These are phyloP conservation scores for Lobophora halterata DNA, from an alignment of 2,888 invertebrate genomes.

Conservation along the genomic window DNA sequence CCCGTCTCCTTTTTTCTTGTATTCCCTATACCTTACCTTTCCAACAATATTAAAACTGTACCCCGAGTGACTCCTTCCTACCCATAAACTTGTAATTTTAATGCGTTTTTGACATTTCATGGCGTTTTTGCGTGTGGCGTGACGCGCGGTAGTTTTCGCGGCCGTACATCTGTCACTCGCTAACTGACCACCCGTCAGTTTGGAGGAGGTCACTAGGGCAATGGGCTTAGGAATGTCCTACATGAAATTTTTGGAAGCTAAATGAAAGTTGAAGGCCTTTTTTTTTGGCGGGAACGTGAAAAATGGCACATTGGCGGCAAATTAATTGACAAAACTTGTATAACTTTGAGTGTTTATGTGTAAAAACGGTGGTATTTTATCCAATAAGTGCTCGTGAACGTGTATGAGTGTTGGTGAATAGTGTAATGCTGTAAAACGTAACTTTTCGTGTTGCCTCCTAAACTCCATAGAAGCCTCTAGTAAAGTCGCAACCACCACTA, in stretches of 20 bases:
- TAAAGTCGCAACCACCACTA: too few species aligned
- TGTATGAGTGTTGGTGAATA: too few species aligned
- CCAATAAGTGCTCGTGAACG: too few species aligned
- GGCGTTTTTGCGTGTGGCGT: constrained; percentile 52
- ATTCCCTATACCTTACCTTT: too few species aligned
- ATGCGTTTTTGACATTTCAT: constrained; percentile 51
- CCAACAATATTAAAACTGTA: background rate
- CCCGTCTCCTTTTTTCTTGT: too few species aligned
- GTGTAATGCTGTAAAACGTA: too few species aligned
- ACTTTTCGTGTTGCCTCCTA: too few species aligned
- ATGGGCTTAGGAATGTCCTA: constrained; percentile 28
- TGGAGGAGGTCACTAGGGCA: constrained; percentile 72
- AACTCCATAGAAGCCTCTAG: too few species aligned
- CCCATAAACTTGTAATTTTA: constrained; percentile 25
- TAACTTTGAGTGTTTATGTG: too few species aligned
- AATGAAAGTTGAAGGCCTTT: constrained; percentile 4
- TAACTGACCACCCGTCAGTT: too few species aligned
- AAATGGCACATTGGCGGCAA: background rate
- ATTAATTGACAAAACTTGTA: too few species aligned
- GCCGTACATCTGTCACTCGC: constrained; percentile 66
- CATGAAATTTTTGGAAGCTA: constrained; percentile 7
- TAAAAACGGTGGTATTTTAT: too few species aligned
- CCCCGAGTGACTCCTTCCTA: background rate
- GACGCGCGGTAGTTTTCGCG: constrained; percentile 50
- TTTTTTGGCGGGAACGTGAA: background rate